phyloP scores from a whole-genome alignment of 2,113 vertebrate genomes.

The Pseudois nayaur region DNA sequence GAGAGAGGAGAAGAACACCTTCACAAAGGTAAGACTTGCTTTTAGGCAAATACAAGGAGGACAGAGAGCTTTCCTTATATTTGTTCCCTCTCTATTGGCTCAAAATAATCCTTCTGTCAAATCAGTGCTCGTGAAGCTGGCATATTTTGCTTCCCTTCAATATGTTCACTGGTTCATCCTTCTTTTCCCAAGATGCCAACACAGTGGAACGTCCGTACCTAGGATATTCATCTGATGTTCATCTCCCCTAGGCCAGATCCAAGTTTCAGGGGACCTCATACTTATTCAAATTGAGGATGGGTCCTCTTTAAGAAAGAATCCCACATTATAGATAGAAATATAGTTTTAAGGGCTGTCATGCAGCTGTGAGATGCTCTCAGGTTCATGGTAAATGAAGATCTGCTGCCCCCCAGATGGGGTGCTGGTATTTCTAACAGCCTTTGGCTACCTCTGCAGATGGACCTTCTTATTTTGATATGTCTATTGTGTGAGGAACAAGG shows the following conservation, averaged over 20 bases:
- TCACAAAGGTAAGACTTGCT: not conserved
- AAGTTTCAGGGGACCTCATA: not conserved
- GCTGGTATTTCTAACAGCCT: too few relatives aligned
- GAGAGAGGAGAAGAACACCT: too few relatives aligned
- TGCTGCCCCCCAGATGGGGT: not conserved
- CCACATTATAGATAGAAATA: rapidly evolving
- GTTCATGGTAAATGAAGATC: rapidly evolving
- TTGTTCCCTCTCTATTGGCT: not conserved
- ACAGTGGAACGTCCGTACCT: rapidly evolving
- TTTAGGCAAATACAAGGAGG: not conserved
- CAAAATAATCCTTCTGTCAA: not conserved
- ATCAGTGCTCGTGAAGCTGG: rapidly evolving
- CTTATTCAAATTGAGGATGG: rapidly evolving
- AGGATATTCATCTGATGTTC: too few relatives aligned
- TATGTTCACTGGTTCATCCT: rapidly evolving
- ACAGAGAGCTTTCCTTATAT: not conserved
- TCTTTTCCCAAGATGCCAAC: not conserved
- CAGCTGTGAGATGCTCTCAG: not conserved
- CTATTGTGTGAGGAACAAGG: not conserved
- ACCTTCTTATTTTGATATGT: rapidly evolving
- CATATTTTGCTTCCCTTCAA: not conserved
- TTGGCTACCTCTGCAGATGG: rapidly evolving
- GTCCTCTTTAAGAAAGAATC: not conserved
- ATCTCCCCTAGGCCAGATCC: not conserved
- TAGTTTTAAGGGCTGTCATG: not conserved